Conservation (phyloP, 1,140 invertebrate species). For the Venturia canescens region DNA sequence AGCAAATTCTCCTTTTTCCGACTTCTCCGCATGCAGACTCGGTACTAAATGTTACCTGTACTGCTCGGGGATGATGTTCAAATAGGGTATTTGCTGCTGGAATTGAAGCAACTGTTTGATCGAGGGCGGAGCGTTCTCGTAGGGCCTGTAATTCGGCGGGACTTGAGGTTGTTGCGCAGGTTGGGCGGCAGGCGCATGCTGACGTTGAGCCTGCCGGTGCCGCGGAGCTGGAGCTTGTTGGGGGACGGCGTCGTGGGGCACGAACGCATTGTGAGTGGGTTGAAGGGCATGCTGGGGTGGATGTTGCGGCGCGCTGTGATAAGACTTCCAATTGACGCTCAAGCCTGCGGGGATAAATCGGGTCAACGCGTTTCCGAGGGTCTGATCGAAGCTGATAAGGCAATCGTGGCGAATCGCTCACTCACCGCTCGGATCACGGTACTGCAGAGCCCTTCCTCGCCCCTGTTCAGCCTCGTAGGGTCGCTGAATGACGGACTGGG, state of each 20-base stretch:
- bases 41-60: slow-evolving; percentile 62
- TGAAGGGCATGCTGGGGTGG: slow-evolving; percentile 48
- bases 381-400: not conserved
- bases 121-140: slow-evolving; percentile 67
- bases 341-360: slow-evolving; percentile 60
- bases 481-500: slow-evolving; percentile 59
- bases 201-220: slow-evolving; percentile 43
- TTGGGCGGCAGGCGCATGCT: slow-evolving; percentile 55
- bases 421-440: slow-evolving; percentile 71
- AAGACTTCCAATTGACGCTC: slow-evolving; percentile 73
- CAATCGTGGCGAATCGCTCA: not conserved
- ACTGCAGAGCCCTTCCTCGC: slow-evolving; percentile 64
- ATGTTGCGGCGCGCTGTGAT: slow-evolving; percentile 55
- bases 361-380: slow-evolving; percentile 3
- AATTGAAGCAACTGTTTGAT: slow-evolving; percentile 72
- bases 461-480: slow-evolving; percentile 60
- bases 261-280: slow-evolving; percentile 50
- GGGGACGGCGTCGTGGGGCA: slow-evolving; percentile 45
- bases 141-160: slow-evolving; percentile 60
- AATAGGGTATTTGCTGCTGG: slow-evolving; percentile 73
- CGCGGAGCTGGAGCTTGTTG: slow-evolving; percentile 48
- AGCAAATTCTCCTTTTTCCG: too few species aligned
- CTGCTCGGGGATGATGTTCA: slow-evolving; percentile 73
- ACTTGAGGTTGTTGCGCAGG: slow-evolving; percentile 38
- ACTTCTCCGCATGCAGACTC: not conserved